Percentiles rank a stretch among this genome's conserved stretches.
These are phyloP conservation scores for Anguilla obscura DNA, from an alignment of 2,797 vertebrate genomes.

Conservation along the genomic window DNA sequence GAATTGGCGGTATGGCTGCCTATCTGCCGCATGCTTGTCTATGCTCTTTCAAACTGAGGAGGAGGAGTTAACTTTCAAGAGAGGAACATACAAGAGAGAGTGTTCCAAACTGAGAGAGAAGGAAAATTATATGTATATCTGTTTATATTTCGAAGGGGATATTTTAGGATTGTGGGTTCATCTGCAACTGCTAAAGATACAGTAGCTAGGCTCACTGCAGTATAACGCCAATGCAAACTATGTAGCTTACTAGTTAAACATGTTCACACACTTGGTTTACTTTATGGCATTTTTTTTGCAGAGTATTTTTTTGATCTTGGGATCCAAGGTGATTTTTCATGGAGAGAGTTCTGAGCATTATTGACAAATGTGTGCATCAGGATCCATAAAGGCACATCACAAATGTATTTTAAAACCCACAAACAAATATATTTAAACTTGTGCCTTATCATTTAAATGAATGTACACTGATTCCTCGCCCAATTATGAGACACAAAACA, in stretches of 20 bases:
- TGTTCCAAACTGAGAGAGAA: background rate
- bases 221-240: background rate
- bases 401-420: too few relatives aligned
- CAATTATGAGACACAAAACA: too few relatives aligned
- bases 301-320: too few relatives aligned
- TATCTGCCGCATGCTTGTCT: background rate
- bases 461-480: too few relatives aligned
- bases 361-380: too few relatives aligned
- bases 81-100: background rate
- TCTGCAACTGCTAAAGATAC: background rate
- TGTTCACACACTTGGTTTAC: background rate
- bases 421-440: too few relatives aligned
- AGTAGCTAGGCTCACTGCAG: background rate
- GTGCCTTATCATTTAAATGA: too few relatives aligned
- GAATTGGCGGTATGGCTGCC: background rate
- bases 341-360: too few relatives aligned
- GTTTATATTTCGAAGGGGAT: background rate
- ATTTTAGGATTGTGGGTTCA: background rate
- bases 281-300: slow-evolving; percentile 40
- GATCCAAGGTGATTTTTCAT: slow-evolving; percentile 46
- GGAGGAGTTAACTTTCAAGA: background rate
- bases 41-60: background rate
- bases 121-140: background rate
- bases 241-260: background rate
- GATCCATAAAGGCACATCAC: too few relatives aligned